Conservation (phyloP, 2,797 vertebrate species). For the Falco biarmicus region DNA sequence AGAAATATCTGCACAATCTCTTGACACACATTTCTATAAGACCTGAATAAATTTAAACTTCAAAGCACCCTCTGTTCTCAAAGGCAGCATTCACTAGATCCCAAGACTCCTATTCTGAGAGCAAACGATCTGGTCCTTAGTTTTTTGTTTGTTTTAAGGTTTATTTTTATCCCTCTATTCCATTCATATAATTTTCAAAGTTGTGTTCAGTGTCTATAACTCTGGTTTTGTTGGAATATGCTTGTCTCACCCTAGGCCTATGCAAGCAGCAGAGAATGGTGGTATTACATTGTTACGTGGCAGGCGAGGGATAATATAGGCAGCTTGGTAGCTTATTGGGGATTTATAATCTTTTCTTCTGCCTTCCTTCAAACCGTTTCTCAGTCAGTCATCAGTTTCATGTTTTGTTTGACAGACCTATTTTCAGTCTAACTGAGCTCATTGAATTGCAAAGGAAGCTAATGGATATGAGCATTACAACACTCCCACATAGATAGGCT, state of each 20-base stretch:
- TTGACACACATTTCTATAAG: neutral
- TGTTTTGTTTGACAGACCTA: constrained; percentile 83
- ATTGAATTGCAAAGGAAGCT: constrained; percentile 85
- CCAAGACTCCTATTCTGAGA: constrained; percentile 38
- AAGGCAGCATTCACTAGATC: neutral
- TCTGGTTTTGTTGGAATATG: neutral
- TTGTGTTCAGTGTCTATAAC: neutral
- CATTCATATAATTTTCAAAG: neutral
- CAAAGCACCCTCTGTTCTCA: constrained; percentile 47
- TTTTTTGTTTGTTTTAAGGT: constrained; percentile 17
- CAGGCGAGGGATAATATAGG: neutral
- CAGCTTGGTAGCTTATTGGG: neutral
- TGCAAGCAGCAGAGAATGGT: neutral
- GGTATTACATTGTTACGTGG: neutral
- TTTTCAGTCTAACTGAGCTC: constrained; percentile 82
- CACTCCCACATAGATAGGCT: constrained; percentile 72
- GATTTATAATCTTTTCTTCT: neutral
- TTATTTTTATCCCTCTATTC: constrained; percentile 13
- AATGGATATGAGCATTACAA: constrained; percentile 74
- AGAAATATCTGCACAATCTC: neutral
- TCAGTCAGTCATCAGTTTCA: constrained; percentile 76
- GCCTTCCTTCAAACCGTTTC: constrained; percentile 35
- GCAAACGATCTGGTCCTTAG: constrained; percentile 66
- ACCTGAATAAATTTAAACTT: constrained; percentile 57
- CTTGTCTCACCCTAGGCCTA: neutral